These are phyloP conservation scores for Plusia festucae DNA, from an alignment of 2,888 invertebrate genomes.

Conservation along the genomic window DNA sequence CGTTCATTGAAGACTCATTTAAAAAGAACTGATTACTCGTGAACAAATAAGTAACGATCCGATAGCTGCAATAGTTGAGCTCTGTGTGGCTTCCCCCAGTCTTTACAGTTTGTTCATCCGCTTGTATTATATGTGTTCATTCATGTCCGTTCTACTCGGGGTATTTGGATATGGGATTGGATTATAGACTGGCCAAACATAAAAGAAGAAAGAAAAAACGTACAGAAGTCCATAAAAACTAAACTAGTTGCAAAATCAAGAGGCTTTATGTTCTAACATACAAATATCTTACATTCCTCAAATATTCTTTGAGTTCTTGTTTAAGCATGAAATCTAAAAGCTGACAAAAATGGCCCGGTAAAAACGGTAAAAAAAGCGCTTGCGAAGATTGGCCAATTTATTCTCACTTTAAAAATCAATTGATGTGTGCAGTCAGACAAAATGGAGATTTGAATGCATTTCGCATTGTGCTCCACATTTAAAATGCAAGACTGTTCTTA, in stretches of 20 bases:
- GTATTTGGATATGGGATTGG: background rate
- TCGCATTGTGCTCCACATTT: constrained; percentile 46
- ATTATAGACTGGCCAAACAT: background rate
- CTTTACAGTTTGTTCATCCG: background rate
- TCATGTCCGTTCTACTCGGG: background rate
- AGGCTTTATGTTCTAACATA: background rate
- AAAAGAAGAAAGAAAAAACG: background rate
- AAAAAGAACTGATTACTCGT: constrained; percentile 10
- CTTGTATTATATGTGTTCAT: background rate
- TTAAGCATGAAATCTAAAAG: constrained; percentile 10
- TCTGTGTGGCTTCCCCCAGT: background rate
- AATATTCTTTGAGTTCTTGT: background rate
- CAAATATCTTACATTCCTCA: background rate
- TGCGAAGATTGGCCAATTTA: constrained; percentile 54
- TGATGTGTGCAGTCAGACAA: constrained; percentile 52
- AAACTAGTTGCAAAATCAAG: background rate
- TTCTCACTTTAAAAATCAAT: constrained; percentile 58
- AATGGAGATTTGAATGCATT: constrained; percentile 53
- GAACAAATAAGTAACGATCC: constrained; percentile 4
- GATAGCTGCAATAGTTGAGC: constrained; percentile 4
- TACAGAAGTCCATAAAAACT: background rate
- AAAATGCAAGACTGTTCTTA: constrained; percentile 49
- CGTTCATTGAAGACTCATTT: constrained; percentile 29
- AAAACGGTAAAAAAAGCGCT: constrained; percentile 44
- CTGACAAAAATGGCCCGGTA: constrained; percentile 20